phyloP scores from a whole-genome alignment of 2,797 vertebrate genomes.

The Chrysocyon brachyurus region DNA sequence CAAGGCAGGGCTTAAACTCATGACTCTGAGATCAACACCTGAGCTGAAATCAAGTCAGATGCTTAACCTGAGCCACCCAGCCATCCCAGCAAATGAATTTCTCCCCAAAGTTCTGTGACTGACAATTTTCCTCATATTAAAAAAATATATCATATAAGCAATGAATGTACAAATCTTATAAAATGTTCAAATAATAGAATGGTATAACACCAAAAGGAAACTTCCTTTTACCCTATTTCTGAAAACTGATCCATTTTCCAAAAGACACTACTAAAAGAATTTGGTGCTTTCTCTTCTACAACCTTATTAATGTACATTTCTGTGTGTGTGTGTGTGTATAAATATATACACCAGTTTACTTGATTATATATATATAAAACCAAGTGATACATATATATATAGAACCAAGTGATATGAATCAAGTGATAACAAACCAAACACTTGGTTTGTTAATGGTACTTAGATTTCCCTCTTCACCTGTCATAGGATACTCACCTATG shows the following conservation, averaged over 20 bases:
- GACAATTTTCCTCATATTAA: background rate
- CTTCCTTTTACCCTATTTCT: background rate
- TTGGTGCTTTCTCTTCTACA: background rate
- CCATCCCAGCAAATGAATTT: background rate
- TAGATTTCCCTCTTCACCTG: background rate
- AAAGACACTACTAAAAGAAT: background rate
- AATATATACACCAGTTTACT: no score
- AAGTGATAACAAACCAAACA: background rate
- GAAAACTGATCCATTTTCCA: background rate
- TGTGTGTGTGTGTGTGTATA: no score
- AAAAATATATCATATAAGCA: background rate
- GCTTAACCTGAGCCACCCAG: background rate
- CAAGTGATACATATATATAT: no score
- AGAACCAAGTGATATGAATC: no score
- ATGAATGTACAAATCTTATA: background rate
- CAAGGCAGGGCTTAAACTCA: background rate
- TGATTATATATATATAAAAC: no score
- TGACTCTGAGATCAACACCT: background rate
- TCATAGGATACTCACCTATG: background rate
- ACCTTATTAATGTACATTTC: background rate
- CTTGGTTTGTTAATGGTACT: background rate
- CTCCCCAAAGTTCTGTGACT: background rate
- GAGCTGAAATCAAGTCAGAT: background rate
- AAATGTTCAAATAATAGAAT: background rate
- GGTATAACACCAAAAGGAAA: conserved; percentile 8